These are phyloP conservation scores for Rhopalosiphum padi DNA, from an alignment of 1,140 invertebrate genomes.

Conservation along the genomic window DNA sequence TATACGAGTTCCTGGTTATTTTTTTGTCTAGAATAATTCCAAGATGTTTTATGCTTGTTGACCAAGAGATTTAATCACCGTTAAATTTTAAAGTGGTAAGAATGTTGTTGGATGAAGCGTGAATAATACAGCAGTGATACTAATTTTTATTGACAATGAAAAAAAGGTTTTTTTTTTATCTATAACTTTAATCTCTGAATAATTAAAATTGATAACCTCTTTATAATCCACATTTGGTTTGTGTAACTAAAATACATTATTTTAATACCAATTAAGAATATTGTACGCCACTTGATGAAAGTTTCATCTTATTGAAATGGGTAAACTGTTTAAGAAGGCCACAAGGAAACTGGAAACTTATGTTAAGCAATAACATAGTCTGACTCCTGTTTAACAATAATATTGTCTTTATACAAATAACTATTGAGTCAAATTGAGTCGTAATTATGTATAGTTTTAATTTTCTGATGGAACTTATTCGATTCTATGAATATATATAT, in stretches of 20 bases:
- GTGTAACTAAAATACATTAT: not conserved
- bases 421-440: not conserved
- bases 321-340: not conserved
- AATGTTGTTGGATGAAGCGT: not conserved
- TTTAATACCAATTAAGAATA: not conserved
- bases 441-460: not conserved
- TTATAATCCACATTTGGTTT: not conserved
- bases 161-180: not conserved
- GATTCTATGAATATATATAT: no score
- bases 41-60: not conserved
- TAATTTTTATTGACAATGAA: not conserved
- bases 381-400: not conserved
- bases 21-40: not conserved
- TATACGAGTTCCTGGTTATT: no score
- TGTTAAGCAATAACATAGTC: not conserved
- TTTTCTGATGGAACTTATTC: not conserved
- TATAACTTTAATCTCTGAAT: not conserved
- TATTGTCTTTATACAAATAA: not conserved
- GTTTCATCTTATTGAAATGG: not conserved
- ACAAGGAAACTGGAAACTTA: not conserved
- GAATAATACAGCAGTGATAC: not conserved
- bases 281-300: not conserved
- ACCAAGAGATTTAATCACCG: not conserved
- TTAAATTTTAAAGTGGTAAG: not conserved
- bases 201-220: not conserved